Conservation (phyloP, 2,888 invertebrate species). For the Eurytoma adleriae region DNA sequence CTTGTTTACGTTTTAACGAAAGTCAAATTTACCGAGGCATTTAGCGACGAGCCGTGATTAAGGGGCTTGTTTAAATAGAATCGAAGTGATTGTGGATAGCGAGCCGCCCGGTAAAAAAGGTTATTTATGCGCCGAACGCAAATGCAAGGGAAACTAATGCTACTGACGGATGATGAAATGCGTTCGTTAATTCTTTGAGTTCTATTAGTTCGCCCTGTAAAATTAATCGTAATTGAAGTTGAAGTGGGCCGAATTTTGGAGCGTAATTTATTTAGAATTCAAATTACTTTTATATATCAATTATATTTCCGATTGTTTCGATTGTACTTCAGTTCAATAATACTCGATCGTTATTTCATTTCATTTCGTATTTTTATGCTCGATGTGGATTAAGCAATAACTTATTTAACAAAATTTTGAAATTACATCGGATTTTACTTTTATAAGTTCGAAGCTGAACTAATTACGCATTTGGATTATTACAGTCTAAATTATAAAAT, state of each 20-base stretch:
- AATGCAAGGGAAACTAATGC: constrained; percentile 1
- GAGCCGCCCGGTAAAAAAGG: constrained; percentile 8
- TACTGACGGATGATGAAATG: constrained; percentile 18
- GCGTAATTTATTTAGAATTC: no score
- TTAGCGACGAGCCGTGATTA: constrained; percentile 29
- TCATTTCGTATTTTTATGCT: no score
- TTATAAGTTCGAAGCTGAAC: background rate
- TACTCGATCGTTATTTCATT: no score
- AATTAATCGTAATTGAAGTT: background rate
- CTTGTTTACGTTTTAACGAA: constrained; percentile 34
- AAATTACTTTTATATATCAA: no score
- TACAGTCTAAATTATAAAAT: background rate
- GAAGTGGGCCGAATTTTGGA: no score
- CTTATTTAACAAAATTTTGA: no score
- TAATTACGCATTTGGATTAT: constrained; percentile 10
- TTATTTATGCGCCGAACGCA: constrained; percentile 27
- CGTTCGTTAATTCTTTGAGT: background rate
- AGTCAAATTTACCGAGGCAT: constrained; percentile 35
- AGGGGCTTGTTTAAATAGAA: constrained; percentile 37
- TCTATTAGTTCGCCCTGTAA: no score
- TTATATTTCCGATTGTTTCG: no score
- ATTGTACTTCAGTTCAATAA: no score
- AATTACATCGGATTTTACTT: no score
- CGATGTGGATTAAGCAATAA: no score
- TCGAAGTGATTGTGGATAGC: constrained; percentile 27